Conservation (phyloP, 2,888 invertebrate species). For the Orthonevra nobilis region DNA sequence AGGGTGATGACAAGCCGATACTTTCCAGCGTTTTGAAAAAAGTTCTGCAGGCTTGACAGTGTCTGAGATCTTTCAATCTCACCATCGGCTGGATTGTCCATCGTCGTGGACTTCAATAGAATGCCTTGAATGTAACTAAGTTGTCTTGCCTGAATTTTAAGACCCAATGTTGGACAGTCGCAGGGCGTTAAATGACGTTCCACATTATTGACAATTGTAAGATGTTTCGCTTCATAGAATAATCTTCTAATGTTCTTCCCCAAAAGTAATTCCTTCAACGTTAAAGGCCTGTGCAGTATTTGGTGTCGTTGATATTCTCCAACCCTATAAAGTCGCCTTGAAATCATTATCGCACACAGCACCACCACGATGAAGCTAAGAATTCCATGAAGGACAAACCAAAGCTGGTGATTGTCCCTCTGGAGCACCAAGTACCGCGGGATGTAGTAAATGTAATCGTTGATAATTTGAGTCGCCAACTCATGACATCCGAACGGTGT, state of each 20-base stretch:
- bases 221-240: slow-evolving; percentile 41
- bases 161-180: slow-evolving; percentile 21
- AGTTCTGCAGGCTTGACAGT: not conserved
- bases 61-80: not conserved
- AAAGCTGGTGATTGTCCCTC: slow-evolving; percentile 68
- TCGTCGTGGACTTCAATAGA: not conserved
- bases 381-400: slow-evolving; percentile 66
- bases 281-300: too few species aligned
- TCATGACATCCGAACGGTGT: slow-evolving; percentile 70
- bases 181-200: not conserved
- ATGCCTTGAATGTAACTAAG: slow-evolving; percentile 15
- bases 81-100: slow-evolving; percentile 5
- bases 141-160: slow-evolving; percentile 16
- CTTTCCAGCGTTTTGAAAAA: slow-evolving; percentile 14
- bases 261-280: not conserved
- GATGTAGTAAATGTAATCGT: slow-evolving; percentile 71
- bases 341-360: not conserved
- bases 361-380: slow-evolving; percentile 26
- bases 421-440: slow-evolving; percentile 70
- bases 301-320: too few species aligned
- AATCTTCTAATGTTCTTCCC: slow-evolving; percentile 1
- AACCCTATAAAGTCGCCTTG: not conserved
- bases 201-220: slow-evolving; percentile 10
- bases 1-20: slow-evolving; percentile 30
- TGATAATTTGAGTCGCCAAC: slow-evolving; percentile 70